Percentiles rank a stretch among this genome's conserved stretches.
These are phyloP conservation scores for Argentina silus DNA, from an alignment of 2,797 vertebrate genomes.

Conservation along the genomic window DNA sequence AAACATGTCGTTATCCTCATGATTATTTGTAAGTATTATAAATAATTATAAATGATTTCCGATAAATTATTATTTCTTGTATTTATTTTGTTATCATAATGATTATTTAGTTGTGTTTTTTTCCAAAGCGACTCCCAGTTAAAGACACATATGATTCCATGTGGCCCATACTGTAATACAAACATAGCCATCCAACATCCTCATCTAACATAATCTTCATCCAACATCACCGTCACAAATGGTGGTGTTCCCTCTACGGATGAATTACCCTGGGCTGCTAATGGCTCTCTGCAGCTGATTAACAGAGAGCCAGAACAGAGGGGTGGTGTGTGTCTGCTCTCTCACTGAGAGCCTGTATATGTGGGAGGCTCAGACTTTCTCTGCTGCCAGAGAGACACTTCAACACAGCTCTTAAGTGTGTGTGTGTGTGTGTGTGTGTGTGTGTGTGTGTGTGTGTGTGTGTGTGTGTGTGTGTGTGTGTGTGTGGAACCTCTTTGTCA, in stretches of 20 bases:
- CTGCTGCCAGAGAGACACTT: constrained; percentile 63
- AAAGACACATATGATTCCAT: too few relatives aligned
- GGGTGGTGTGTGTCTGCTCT: constrained; percentile 38
- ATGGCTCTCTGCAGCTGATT: constrained; percentile 47
- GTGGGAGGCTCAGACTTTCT: constrained; percentile 31
- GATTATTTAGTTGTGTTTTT: too few relatives aligned
- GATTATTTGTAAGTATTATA: background rate
- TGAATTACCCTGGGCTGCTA: constrained; percentile 32
- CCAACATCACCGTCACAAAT: too few relatives aligned
- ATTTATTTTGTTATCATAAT: too few relatives aligned
- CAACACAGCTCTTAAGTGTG: constrained; percentile 63
- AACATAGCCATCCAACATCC: too few relatives aligned
- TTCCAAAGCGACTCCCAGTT: too few relatives aligned
- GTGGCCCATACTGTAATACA: too few relatives aligned
- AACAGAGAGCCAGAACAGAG: constrained; percentile 39
- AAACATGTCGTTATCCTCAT: background rate
- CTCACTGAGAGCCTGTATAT: constrained; percentile 36
- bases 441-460: constrained; percentile 30
- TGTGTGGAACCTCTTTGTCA: constrained; percentile 56
- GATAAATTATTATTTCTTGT: background rate
- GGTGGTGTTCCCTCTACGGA: background rate
- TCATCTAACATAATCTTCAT: too few relatives aligned
- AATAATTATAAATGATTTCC: background rate
- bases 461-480: constrained; percentile 10
- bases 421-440: constrained; percentile 45